Conservation (phyloP, 1,140 invertebrate species). For the Eriosoma lanigerum region DNA sequence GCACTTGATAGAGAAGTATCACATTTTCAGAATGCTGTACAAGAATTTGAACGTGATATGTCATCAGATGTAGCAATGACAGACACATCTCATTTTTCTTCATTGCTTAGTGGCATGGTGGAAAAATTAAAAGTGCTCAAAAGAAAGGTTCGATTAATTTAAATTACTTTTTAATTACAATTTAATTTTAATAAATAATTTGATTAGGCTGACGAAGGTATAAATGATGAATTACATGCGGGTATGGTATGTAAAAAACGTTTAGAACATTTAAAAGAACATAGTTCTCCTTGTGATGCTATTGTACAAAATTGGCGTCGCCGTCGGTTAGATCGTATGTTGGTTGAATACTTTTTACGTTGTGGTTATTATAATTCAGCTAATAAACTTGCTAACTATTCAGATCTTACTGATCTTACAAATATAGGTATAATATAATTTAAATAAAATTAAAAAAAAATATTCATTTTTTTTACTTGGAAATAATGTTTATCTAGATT, state of each 20-base stretch:
- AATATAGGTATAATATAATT: constrained; percentile 72
- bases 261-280: constrained; percentile 90
- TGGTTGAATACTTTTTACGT: constrained; percentile 95
- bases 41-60: constrained; percentile 79
- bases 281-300: constrained; percentile 58
- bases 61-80: constrained; percentile 59
- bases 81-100: constrained; percentile 71
- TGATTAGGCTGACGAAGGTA: constrained; percentile 78
- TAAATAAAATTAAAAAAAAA: neutral
- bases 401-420: constrained; percentile 83
- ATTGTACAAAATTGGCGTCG: constrained; percentile 75
- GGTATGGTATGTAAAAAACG: constrained; percentile 83
- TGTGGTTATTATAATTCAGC: constrained; percentile 95
- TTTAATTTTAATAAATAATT: constrained; percentile 18
- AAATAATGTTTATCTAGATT: constrained; percentile 64
- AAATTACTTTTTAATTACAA: neutral
- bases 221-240: constrained; percentile 85
- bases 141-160: constrained; percentile 67
- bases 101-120: constrained; percentile 81
- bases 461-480: neutral
- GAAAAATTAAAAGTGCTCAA: constrained; percentile 89
- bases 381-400: constrained; percentile 77
- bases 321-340: constrained; percentile 86
- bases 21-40: constrained; percentile 76
- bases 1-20: constrained; percentile 89